Base-by-base conservation (phyloP, 2,888 invertebrate species). In the Lissocephala sabroskyi region DNA sequence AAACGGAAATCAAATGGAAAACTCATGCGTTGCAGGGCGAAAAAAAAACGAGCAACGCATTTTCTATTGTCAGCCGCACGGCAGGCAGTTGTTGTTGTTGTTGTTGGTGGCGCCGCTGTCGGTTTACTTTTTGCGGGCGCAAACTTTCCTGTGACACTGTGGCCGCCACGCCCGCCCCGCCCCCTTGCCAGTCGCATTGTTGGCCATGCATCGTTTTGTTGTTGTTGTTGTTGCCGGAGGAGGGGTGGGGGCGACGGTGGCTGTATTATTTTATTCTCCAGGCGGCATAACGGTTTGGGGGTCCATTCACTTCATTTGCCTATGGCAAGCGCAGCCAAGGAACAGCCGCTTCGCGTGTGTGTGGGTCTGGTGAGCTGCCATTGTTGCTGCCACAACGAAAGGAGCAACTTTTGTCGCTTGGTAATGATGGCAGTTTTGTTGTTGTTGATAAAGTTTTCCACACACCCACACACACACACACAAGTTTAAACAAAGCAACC, bases 1-100 rank as follows among this genome's bases (percentile, higher is more conserved):
- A 56, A 71, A 65, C 67, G 65, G 70, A 73, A 77, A 75, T 78
- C 79, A 76, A 79, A 79, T 77, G 65, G 65, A 75, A 78, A 77
- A 66, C 78, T 68, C 78, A 63, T 77, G 78, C 74, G 59, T 62
- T 52, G 59, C 47, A 49, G 48, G 52, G n/a, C 13, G 11, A 41
- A 45, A 41, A 35, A 29, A 33, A 45, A 41, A 33, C 52, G 56
- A 61, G 52, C 42, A 57, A 77, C 71, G 73, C 73, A 73, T 74
- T 74, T n/a, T 63, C 75, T 60, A 66, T 73, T 73, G 75, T 77
- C 62, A 62, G 59, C n/a, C n/a, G 57, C 49, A 44, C 14, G 33
- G 13, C 32, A 13, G 11, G 7, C 7, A 5, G 6, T 45, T 18
- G 16, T 26, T 18, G 23, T 18, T 35, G 17, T 37, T 35, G 7